Evolutionary conservation across 2,888 invertebrate species (phyloP), one percentile per base, ranked within the genome.

Genomic region (Heteromurus nitidus): DNA sequence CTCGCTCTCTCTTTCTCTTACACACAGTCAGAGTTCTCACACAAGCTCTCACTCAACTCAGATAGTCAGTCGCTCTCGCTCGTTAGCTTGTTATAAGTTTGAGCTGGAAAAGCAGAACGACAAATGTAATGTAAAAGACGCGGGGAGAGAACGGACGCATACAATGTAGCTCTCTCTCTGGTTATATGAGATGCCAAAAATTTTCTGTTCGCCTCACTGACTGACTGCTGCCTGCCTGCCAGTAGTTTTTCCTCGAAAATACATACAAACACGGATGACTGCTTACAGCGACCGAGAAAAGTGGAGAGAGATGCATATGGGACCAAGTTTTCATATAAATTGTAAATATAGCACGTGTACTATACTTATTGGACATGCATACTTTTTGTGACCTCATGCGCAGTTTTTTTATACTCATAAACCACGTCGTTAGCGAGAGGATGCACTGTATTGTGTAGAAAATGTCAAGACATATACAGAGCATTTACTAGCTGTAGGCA

Each of bases 361-460:
- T 69, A 18, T 73, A 60, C n/a, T 3, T 20, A 11, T 72, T 62
- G 58, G 20, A 75, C 30, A 75, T 75, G 67, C 67, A 75, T 68
- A 58, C 58, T 75, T 67, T 28, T 53, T 67, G 67, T 75, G 75
- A 75, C 75, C 75, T 75, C 75, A 75, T 67, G 67, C 58, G 67
- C 67, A 75, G 65, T 74, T 74, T 65, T 64, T 26, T 24, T 5
- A 53, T 24, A 31, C 26, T 30, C 28, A 47, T 73, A 64, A n/a
- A 62, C 50, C 64, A 44, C 73, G 36, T 74, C 64, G 31, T 74
- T 65, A 64, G 73, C 64, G 22, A 47, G n/a, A n/a, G 64, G 53
- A 65, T 36, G 53, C 64, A 36, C 11, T 74, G 28, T 55, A 53
- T 18, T 50, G 50, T 74, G 26, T n/a, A 31, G 53, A 31, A 65